Conservation (phyloP, 2,113 vertebrate genomes). For the Naja naja region DNA sequence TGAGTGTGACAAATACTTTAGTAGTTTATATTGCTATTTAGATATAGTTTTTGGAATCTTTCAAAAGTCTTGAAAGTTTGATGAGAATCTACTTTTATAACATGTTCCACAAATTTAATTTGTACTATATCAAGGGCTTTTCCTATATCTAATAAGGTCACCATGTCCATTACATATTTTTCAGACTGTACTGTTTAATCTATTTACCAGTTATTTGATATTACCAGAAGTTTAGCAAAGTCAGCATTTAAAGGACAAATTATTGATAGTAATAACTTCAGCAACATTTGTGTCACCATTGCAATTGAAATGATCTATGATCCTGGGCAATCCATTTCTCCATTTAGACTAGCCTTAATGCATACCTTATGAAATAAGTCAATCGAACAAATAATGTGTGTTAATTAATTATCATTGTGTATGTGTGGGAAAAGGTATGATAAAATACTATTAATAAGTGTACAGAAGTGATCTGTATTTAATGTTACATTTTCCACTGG, state of each 20-base stretch:
- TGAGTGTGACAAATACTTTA: not conserved
- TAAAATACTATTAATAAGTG: not conserved
- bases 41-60: not conserved
- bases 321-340: not conserved
- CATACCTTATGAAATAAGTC: not conserved
- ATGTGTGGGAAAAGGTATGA: not conserved
- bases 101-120: not conserved
- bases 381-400: not conserved
- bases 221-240: not conserved
- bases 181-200: too few relatives aligned
- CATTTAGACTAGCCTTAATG: not conserved
- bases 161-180: too few relatives aligned
- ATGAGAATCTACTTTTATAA: not conserved
- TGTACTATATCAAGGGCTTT: too few relatives aligned
- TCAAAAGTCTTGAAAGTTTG: not conserved
- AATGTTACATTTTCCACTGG: not conserved
- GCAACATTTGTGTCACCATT: not conserved
- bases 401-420: not conserved
- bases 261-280: not conserved
- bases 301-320: not conserved
- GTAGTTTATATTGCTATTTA: not conserved
- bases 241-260: not conserved
- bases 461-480: not conserved
- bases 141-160: too few relatives aligned
- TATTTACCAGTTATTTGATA: not conserved